Evolutionary conservation across 2,113 vertebrate species (phyloP), one percentile per base, ranked within the genome.

Genomic region (Acanthochromis polyacanthus): DNA sequence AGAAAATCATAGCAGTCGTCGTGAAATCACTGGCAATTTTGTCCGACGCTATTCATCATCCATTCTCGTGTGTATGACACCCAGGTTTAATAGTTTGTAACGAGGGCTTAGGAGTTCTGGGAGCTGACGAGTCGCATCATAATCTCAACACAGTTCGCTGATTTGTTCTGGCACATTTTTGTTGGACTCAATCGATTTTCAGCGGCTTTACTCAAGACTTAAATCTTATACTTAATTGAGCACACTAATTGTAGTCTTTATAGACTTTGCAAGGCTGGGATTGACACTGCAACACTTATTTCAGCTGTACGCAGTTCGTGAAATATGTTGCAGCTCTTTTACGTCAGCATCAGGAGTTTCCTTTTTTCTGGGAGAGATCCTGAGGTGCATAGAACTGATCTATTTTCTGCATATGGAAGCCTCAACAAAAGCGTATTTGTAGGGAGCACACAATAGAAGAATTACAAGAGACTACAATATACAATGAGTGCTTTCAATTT

Each of bases 121-220:
- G 46, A 56, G 66, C 45, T 57, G 55, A 57, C 50, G 16, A 51
- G 53, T 61, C 67, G 36, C 63, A 52, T 77, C 9, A 22, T 64
- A 57, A 40, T 61, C 52, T 25, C 15, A 62, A 40, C 53, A 10
- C 56, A 30, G 68, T 78, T 73, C 45, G 40, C 59, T 52, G 67
- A 72, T 76, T 78, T 40, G 45, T 76, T 38, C 32, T 74, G 30
- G 23, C 65, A 69, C 23, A 48, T 59, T 75, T 64, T 20, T 59
- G 10, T 71, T 36, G 25, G 40, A 25, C 19, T 72, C 20, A 4
- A 70, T 81, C 17, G 36, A 76, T 69, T 59, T 40, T 65, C 50
- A 59, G 19, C 50, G 53, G 6, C 48, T 71, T 23, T 36, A 55
- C 40, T 74, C 45, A 10, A 51, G 25, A 53, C 14, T 22, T 38